Base-by-base conservation (phyloP, 2,113 vertebrate genomes). In the Ornithorhynchus anatinus region DNA sequence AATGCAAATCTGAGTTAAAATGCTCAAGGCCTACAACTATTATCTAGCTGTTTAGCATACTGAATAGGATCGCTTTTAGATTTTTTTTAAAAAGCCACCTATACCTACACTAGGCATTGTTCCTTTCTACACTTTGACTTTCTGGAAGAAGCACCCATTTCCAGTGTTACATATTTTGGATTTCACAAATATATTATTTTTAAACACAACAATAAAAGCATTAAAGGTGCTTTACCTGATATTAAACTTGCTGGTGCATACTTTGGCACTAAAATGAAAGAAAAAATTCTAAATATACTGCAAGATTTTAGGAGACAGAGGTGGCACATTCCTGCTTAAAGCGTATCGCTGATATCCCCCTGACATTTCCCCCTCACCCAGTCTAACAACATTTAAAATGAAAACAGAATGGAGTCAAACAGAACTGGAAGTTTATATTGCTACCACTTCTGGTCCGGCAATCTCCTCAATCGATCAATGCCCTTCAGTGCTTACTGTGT, bases 111-210 rank as follows among this genome's bases (percentile, higher is more conserved):
- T 59, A 42, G 69, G 53, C 69, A 52, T 68, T 59, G 42, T 77
- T 78, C 44, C 25, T 68, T 64, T 82, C 80, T 50, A 78, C 53
- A 77, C 44, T 69, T 84, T 75, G 75, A 74, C 33, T 86, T 84
- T 86, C 79, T 78, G 87, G 79, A 84, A 88, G 78, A 90, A 89
- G 90, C 86, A 91, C 89, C 81, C 61, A 77, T 81, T 86, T 93
- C 93, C 93, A 94, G 93, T 92, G 93, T 92, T 90, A 88, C 23
- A 65, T 78, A 83, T 86, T 77, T 87, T 59, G 60, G 23, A 62
- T 81, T 87, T 88, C 76, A 91, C 77, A 93, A 91, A 94, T 92
- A 92, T 85, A 92, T 91, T 91, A 90, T 83, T 91, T 91, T 86
- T 89, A 88, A 91, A 88, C 40, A 88, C 88, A 27, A 82, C 69